phyloP scores from a whole-genome alignment of 2,113 vertebrate genomes.

The Hipposideros armiger region DNA sequence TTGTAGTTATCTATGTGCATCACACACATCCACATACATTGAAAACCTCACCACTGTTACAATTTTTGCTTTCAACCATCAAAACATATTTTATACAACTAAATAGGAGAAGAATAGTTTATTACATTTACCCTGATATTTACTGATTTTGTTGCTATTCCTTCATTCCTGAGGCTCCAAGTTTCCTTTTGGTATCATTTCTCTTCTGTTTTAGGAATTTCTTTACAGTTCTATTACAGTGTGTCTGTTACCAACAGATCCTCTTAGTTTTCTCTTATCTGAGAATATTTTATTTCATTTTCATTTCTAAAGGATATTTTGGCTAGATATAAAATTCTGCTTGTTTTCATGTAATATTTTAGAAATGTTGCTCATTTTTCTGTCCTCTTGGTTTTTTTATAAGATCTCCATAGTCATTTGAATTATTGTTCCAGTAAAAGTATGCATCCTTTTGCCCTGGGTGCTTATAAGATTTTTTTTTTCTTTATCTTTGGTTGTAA shows the following conservation, averaged over 20 bases:
- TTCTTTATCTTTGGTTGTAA: background rate
- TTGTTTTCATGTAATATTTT: background rate
- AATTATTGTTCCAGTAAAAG: background rate
- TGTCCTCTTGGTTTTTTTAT: background rate
- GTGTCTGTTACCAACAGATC: background rate
- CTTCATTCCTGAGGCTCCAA: background rate
- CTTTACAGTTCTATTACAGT: background rate
- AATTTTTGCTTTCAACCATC: background rate
- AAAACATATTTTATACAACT: background rate
- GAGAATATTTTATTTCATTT: background rate
- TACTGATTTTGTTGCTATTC: background rate
- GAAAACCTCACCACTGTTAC: background rate
- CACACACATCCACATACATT: background rate
- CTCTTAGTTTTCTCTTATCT: background rate
- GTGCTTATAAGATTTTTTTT: background rate
- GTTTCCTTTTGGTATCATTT: background rate
- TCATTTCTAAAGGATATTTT: conserved; percentile 7
- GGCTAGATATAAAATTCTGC: background rate
- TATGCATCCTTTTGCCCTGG: background rate
- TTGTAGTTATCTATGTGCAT: background rate
- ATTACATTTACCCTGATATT: background rate
- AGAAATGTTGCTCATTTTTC: background rate
- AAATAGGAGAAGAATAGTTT: background rate
- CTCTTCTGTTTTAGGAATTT: background rate
- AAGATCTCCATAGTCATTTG: background rate